These are phyloP conservation scores for Palythoa grandis DNA, from an alignment of 92 coral and sea anemone genomes.

Conservation along the genomic window DNA sequence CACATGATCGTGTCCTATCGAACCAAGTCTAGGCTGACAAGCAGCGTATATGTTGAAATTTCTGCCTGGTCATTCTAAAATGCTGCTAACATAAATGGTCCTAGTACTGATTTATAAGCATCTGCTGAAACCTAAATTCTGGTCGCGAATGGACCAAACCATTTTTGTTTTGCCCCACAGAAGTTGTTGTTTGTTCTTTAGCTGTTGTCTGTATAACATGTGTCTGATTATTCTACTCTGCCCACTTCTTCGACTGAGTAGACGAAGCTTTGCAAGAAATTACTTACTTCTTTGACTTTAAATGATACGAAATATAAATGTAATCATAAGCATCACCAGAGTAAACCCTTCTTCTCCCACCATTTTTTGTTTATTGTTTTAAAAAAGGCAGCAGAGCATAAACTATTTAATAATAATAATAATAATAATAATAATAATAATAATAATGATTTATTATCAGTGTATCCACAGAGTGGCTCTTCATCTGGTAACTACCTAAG, in stretches of 20 bases:
- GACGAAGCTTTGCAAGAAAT: no score
- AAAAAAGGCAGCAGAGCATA: slow-evolving; percentile 5
- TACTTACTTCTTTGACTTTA: slow-evolving; percentile 14
- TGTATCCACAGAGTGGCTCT: no score
- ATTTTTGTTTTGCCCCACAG: background rate
- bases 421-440: no score
- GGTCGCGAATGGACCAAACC: slow-evolving; percentile 13
- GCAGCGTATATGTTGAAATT: slow-evolving; percentile 6
- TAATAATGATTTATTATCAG: no score
- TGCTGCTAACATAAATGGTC: slow-evolving; percentile 18
- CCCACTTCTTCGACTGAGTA: background rate
- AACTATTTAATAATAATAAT: background rate
- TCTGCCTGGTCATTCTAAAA: slow-evolving; percentile 19
- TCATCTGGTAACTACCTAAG: no score
- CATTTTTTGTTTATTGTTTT: slow-evolving; percentile 32
- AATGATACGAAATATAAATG: slow-evolving; percentile 6
- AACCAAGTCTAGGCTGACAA: slow-evolving; percentile 16
- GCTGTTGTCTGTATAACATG: background rate
- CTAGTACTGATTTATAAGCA: slow-evolving; percentile 18
- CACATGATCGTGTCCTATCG: slow-evolving; percentile 56
- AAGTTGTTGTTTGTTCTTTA: slow-evolving; percentile 10
- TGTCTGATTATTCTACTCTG: slow-evolving; percentile 9
- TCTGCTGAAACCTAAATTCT: slow-evolving; percentile 19
- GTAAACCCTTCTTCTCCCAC: slow-evolving; percentile 23
- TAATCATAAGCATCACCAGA: background rate